Conservation (phyloP, 2,113 vertebrate species). For the Paedocypris sp. region DNA sequence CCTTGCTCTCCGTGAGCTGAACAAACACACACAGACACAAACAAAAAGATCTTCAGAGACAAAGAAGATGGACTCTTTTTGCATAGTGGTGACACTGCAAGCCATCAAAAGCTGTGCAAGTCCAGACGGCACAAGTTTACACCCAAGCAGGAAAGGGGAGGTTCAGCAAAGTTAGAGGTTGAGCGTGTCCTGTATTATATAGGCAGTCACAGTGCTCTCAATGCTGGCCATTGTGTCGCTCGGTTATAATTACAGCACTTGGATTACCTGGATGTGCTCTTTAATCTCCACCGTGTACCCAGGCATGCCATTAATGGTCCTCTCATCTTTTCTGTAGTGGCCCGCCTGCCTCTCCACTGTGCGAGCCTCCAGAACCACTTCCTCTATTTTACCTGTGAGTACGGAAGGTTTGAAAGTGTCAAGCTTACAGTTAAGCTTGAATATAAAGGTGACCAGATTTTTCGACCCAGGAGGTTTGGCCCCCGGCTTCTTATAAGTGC, state of each 20-base stretch:
- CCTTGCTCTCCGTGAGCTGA: constrained; percentile 76
- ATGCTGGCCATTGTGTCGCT: background rate
- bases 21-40: background rate
- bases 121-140: background rate
- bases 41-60: constrained; percentile 18
- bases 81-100: background rate
- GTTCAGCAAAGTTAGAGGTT: background rate
- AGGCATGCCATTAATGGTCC: constrained; percentile 82
- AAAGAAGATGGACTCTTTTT: background rate
- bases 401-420: background rate
- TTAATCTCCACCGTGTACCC: constrained; percentile 78
- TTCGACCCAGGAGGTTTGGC: too few relatives aligned
- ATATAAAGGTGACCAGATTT: too few relatives aligned
- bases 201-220: background rate
- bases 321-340: constrained; percentile 65
- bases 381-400: constrained; percentile 85
- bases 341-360: constrained; percentile 65
- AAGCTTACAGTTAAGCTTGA: background rate
- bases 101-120: constrained; percentile 1
- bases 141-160: constrained; percentile 7
- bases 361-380: constrained; percentile 86
- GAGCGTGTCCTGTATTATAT: background rate
- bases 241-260: background rate
- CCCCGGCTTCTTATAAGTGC: too few relatives aligned
- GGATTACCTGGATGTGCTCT: constrained; percentile 82